A percentile compares a stretch with the other conserved stretches of the same genome.
Evolutionary conservation across 2,797 vertebrate genomes (phyloP).

Genomic region (Antrozous pallidus): DNA sequence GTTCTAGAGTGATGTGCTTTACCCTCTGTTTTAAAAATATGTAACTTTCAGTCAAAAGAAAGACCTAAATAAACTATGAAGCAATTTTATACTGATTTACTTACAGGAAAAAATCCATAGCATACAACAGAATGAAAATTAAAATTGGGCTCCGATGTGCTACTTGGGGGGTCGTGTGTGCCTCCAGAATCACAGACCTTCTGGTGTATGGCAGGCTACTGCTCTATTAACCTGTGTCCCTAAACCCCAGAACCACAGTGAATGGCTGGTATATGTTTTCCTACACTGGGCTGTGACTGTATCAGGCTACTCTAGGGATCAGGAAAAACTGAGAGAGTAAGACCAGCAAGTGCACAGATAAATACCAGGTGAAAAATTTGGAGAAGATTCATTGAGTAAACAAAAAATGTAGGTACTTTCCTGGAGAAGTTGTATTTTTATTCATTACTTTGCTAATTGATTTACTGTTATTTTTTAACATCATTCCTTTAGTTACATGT

Average conservation of each 20-base stretch:
- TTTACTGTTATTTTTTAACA: constrained; percentile 8
- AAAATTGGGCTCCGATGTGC: neutral
- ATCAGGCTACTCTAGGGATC: neutral
- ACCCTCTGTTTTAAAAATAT: neutral
- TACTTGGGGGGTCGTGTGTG: neutral
- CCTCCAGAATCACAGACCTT: neutral
- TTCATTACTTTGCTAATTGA: neutral
- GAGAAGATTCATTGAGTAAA: neutral
- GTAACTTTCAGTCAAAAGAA: neutral
- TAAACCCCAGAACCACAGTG: rapidly evolving
- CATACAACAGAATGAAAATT: neutral
- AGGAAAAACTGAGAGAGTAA: neutral
- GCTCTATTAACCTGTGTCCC: neutral
- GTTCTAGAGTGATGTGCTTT: neutral
- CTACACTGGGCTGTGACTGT: neutral
- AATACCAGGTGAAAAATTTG: neutral
- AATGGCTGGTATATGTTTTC: neutral
- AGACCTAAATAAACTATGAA: neutral
- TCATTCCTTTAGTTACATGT: neutral
- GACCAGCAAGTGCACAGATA: neutral
- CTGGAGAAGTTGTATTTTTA: neutral
- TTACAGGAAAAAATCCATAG: neutral
- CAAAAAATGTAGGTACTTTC: neutral
- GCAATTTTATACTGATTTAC: neutral
- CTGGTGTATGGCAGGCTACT: neutral